Evolutionary conservation across 2,888 invertebrate genomes (phyloP), one percentile per base, ranked within the genome.

Genomic region (Agrilus mali): DNA sequence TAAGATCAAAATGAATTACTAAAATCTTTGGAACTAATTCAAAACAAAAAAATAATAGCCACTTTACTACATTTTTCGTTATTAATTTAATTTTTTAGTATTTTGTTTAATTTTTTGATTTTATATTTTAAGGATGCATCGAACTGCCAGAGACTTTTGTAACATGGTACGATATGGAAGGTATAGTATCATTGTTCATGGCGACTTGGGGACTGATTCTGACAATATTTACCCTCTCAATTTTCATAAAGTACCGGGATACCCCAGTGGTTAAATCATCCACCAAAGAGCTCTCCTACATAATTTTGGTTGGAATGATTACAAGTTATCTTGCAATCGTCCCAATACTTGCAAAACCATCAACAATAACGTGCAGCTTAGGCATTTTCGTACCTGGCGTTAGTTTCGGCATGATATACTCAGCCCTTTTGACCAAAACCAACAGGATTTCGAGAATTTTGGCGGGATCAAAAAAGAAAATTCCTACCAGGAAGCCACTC

Each of bases 201-300:
- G 74, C 78, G 22, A 69, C 68, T 33, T 55, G 76, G 40, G 82
- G 84, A n/a, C 74, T 83, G 50, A 60, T 77, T 36, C 69, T 73
- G 33, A 81, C 82, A 2, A 61, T 72, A 31, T 70, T 75, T 55
- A 73, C 80, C 1, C 71, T 75, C 47, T 60, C 70, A 33, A 70
- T 82, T 22, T 83, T 85, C 64, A 60, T 80, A 38, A 71, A 72
- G 44, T 74, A 78, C 64, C 80, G 83, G 64, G 67, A 79, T 62
- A 87, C 86, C 1, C 85, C 86, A 2, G 81, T 86, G 5, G 86
- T 87, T 33, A 83, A 85, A 66, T 74, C 77, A 3, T 77, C 77
- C 36, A 77, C 77, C 5, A 68, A 75, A 43, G 78, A 78, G 58
- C 66, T 78, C 36, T 80, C 80, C 57, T 84, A 84, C 61, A 73